phyloP scores from a whole-genome alignment of 1,140 invertebrate species.

The Archegozetes longisetosus region DNA sequence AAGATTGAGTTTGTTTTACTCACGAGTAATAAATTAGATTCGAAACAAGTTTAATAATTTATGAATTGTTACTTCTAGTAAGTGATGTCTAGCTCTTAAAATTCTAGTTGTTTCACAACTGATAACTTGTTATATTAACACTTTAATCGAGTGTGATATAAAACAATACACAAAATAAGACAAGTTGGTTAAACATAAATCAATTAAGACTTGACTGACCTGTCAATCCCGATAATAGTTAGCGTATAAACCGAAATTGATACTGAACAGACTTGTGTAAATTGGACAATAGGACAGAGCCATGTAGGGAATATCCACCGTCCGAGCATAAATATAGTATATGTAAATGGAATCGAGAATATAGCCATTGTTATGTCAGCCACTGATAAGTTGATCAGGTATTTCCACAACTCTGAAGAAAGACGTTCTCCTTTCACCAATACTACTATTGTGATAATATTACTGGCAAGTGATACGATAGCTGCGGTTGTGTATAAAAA shows the following conservation, averaged over 20 bases:
- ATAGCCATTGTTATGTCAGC: constrained; percentile 32
- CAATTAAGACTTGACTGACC: constrained; percentile 21
- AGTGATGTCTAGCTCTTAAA: no score
- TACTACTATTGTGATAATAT: constrained; percentile 29
- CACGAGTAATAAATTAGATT: no score
- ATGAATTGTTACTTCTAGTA: no score
- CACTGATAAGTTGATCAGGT: constrained; percentile 31
- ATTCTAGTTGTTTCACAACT: no score
- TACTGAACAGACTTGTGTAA: constrained; percentile 31
- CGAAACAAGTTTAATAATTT: no score
- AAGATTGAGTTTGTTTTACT: no score
- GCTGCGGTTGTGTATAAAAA: constrained; percentile 29
- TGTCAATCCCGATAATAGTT: constrained; percentile 31
- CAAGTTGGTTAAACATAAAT: not conserved
- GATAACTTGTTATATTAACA: no score
- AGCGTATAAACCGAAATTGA: constrained; percentile 32
- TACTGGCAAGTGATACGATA: constrained; percentile 26
- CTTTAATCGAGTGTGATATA: no score
- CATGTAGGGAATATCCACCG: constrained; percentile 29
- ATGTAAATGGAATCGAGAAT: constrained; percentile 35
- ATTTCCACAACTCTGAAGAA: constrained; percentile 27
- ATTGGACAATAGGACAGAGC: constrained; percentile 30
- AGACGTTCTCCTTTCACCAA: constrained; percentile 27
- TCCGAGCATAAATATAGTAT: constrained; percentile 31
- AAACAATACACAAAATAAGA: no score